A percentile compares a stretch with the other conserved stretches of the same genome.
These are phyloP conservation scores for Shinisaurus crocodilurus DNA, from an alignment of 2,113 vertebrate species.

Conservation along the genomic window DNA sequence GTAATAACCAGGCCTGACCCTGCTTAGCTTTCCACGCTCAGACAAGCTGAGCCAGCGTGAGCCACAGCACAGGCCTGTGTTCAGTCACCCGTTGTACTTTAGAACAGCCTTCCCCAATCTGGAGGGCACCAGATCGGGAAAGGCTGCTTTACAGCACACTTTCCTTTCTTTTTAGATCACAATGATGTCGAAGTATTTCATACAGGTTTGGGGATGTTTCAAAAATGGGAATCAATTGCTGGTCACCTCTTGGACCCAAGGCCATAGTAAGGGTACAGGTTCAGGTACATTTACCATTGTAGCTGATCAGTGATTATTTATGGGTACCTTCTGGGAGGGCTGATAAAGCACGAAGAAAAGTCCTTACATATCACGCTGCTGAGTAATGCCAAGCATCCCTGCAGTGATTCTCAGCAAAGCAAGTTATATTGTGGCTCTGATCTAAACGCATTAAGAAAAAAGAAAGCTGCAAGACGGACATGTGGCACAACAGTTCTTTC, in stretches of 20 bases:
- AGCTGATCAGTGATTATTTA: too few relatives aligned
- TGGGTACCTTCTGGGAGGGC: too few relatives aligned
- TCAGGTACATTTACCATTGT: background rate
- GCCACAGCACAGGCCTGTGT: too few relatives aligned
- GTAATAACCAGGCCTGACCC: too few relatives aligned
- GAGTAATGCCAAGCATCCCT: background rate
- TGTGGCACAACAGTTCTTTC: fast-evolving
- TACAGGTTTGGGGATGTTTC: background rate
- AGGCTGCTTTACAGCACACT: background rate
- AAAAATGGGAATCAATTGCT: background rate
- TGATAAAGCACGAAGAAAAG: background rate
- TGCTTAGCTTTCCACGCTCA: too few relatives aligned
- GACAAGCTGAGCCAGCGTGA: too few relatives aligned
- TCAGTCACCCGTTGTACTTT: too few relatives aligned
- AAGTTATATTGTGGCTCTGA: background rate
- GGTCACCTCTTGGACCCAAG: background rate
- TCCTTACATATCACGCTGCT: background rate
- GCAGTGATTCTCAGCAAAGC: background rate
- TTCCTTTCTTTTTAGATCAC: background rate
- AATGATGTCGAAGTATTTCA: background rate
- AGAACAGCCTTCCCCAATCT: too few relatives aligned
- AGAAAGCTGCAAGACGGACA: background rate
- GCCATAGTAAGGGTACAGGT: background rate
- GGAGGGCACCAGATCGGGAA: too few relatives aligned
- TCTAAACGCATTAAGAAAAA: background rate